Evolutionary conservation across 2,797 vertebrate species (phyloP), one percentile per base, ranked within the genome.

Genomic region (Clarias platycephalus): DNA sequence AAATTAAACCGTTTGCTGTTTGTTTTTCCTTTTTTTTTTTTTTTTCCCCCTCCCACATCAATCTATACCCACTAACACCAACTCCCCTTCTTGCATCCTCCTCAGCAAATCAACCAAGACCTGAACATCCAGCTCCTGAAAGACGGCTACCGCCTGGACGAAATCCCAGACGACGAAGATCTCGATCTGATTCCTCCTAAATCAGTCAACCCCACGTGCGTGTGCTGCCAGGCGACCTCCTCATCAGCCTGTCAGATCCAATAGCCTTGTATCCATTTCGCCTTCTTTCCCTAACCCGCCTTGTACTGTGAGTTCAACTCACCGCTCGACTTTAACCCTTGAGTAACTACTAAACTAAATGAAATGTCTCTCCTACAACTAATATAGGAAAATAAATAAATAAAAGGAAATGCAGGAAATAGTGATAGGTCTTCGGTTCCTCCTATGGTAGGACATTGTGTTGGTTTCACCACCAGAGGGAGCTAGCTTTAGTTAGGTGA

Each of bases 61-160:
- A 22, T 34, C 3, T 6, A 63, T 80, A 31, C 31, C 44, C 57
- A 0, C 64, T 57, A 63, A 80, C 67, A 4, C 44, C 60, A 34
- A 15, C 55, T 84, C 16, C 71, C 10, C 71, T 77, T 85, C 88
- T 91, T 91, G 92, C 28, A 8, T 93, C 93, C 91, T 90, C 90
- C 92, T 88, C 94, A 99, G 98, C 98, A 99, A 96, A 99, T 99
- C 93, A 99, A 99, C 94, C 98, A 99, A 95, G 98, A 99, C 93
- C 95, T 99, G 94, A 99, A 99, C 94, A 99, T 99, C 93, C 98
- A 99, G 93, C 96, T 99, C 88, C 95, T 99, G 90, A 99, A 99
- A 91, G 98, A 99, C 1, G 98, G 98, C 28, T 99, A 99, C 92
- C 96, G 97, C 80, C 95, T 99, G 89, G 98, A 99, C 3, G 98